phyloP scores from a whole-genome alignment of 2,113 vertebrate genomes.

The Pteropus alecto region DNA sequence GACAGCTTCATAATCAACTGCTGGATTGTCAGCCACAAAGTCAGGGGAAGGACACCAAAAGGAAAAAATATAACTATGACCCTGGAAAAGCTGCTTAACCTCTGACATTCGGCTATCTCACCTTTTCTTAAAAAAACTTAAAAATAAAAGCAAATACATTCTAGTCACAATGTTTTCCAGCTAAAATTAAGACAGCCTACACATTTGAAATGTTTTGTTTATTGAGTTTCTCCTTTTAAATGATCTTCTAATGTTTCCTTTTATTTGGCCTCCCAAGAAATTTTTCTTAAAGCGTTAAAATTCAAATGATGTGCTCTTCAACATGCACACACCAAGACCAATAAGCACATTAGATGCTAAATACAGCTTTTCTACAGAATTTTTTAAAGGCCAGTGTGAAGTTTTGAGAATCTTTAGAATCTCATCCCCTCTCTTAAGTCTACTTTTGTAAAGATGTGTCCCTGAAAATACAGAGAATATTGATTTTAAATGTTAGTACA shows the following conservation, averaged over 20 bases:
- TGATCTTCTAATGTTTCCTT: neutral
- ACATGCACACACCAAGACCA: neutral
- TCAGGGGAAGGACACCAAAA: neutral
- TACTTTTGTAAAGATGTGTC: neutral
- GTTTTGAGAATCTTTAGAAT: neutral
- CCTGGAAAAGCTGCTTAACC: neutral
- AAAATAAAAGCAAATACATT: neutral
- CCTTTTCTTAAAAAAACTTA: neutral
- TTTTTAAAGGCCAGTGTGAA: constrained; percentile 27
- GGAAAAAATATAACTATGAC: neutral
- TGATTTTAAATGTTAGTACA: neutral
- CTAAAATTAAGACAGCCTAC: neutral
- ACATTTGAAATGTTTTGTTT: neutral
- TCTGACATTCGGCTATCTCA: neutral
- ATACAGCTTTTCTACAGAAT: neutral
- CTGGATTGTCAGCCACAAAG: neutral
- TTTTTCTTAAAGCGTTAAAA: neutral
- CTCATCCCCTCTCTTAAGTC: neutral
- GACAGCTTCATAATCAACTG: neutral
- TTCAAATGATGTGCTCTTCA: neutral
- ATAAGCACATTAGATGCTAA: neutral
- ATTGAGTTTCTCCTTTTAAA: neutral
- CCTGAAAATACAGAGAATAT: neutral
- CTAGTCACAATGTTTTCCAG: neutral
- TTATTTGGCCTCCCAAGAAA: neutral